Evolutionary conservation across 2,888 invertebrate genomes (phyloP).

Genomic region (Cryptocephalus moraei): DNA sequence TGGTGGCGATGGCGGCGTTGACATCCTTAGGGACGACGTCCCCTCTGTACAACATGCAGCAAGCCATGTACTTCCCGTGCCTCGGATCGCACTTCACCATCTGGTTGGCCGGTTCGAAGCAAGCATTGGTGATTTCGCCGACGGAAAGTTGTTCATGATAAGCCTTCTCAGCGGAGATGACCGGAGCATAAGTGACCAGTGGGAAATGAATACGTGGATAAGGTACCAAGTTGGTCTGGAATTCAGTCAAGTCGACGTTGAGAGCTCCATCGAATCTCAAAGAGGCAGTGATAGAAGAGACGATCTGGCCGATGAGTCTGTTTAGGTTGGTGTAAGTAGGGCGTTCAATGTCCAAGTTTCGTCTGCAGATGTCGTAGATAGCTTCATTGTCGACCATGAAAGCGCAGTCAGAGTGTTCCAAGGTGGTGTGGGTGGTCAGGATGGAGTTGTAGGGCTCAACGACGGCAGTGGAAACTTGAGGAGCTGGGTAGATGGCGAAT

Average conservation of each 20-base stretch:
- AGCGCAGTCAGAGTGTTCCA: slow-evolving; percentile 92
- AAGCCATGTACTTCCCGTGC: slow-evolving; percentile 91
- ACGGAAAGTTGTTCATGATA: slow-evolving; percentile 89
- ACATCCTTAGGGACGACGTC: slow-evolving; percentile 87
- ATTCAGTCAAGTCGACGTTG: slow-evolving; percentile 89
- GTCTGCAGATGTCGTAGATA: slow-evolving; percentile 85
- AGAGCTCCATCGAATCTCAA: slow-evolving; percentile 87
- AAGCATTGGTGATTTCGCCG: slow-evolving; percentile 88
- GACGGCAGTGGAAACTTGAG: slow-evolving; percentile 78
- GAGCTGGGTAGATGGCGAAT: slow-evolving; percentile 95
- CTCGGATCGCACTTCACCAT: slow-evolving; percentile 92
- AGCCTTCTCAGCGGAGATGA: slow-evolving; percentile 89
- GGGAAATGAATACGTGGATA: slow-evolving; percentile 96
- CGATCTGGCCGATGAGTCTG: slow-evolving; percentile 90
- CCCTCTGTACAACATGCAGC: slow-evolving; percentile 75
- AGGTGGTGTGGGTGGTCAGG: slow-evolving; percentile 89
- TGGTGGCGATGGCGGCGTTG: slow-evolving; percentile 87
- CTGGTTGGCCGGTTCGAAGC: slow-evolving; percentile 94
- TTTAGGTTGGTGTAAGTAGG: slow-evolving; percentile 96
- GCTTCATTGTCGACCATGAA: slow-evolving; percentile 93
- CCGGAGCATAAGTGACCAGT: slow-evolving; percentile 82
- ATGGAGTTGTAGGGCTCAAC: slow-evolving; percentile 99
- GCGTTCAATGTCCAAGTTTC: slow-evolving; percentile 89
- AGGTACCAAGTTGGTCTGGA: slow-evolving; percentile 92
- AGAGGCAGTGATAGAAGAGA: slow-evolving; percentile 86